Conservation (phyloP, 1,140 invertebrate species). For the Drosophila trapezifrons region DNA sequence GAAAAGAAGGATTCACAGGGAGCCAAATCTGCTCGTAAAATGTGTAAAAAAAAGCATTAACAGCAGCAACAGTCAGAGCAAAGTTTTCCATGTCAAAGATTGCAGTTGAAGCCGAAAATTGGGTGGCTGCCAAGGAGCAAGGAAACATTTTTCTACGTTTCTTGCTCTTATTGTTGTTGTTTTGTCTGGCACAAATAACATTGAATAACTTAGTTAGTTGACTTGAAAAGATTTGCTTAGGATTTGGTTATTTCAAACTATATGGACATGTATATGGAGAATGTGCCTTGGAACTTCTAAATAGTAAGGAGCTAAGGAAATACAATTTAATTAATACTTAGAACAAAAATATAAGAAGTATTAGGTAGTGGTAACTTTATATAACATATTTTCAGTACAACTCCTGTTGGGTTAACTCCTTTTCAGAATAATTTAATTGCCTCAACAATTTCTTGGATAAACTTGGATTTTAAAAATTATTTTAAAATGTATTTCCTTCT, state of each 20-base stretch:
- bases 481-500: too few species aligned
- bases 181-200: slow-evolving; percentile 15
- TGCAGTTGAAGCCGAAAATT: background rate
- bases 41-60: slow-evolving; percentile 27
- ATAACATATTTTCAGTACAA: too few species aligned
- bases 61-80: slow-evolving; percentile 7
- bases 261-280: background rate
- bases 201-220: slow-evolving; percentile 40
- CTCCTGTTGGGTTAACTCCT: too few species aligned
- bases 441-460: too few species aligned
- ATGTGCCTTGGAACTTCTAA: background rate
- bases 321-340: background rate
- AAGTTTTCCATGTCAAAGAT: slow-evolving; percentile 26
- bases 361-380: too few species aligned
- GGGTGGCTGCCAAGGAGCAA: background rate
- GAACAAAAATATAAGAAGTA: background rate
- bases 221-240: slow-evolving; percentile 30
- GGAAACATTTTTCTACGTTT: slow-evolving; percentile 14
- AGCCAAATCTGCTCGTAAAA: slow-evolving; percentile 31
- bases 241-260: too few species aligned
- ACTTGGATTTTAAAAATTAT: too few species aligned
- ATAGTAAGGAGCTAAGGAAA: background rate
- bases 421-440: too few species aligned
- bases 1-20: slow-evolving; percentile 9
- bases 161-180: background rate